phyloP scores from a whole-genome alignment of 2,113 vertebrate genomes.

The Urocynchramus pylzowi region DNA sequence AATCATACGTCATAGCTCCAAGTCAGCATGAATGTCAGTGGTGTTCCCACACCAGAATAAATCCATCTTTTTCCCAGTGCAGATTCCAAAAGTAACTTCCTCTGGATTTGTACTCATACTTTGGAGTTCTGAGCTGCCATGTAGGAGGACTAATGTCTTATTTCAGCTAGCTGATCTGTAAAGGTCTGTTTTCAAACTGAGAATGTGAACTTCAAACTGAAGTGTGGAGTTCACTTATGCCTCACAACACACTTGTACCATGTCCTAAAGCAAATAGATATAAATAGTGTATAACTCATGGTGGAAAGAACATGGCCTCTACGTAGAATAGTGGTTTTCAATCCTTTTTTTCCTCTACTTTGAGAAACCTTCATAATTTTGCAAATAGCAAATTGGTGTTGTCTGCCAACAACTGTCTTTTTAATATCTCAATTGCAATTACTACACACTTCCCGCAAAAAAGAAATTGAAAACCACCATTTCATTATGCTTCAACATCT shows the following conservation, averaged over 20 bases:
- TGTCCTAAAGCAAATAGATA: neutral
- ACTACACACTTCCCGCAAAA: neutral
- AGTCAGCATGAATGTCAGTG: neutral
- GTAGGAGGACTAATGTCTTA: neutral
- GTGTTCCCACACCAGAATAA: neutral
- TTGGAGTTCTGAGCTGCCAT: neutral
- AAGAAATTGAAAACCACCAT: neutral
- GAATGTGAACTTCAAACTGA: neutral
- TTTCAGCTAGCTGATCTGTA: neutral
- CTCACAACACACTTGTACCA: neutral
- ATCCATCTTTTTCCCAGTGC: neutral
- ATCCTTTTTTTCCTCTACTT: neutral
- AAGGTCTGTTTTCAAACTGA: neutral
- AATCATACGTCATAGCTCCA: neutral
- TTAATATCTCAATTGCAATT: neutral
- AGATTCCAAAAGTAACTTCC: neutral
- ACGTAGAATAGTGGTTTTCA: neutral
- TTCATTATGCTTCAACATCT: neutral
- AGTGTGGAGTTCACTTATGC: neutral
- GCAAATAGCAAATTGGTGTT: neutral
- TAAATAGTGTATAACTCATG: neutral
- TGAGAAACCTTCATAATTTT: neutral
- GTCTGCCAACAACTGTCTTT: neutral
- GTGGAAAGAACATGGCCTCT: neutral
- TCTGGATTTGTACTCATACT: neutral